Evolutionary conservation across 2,888 invertebrate genomes (phyloP), one percentile per base, ranked within the genome.

Genomic region (Capitulum mitella): DNA sequence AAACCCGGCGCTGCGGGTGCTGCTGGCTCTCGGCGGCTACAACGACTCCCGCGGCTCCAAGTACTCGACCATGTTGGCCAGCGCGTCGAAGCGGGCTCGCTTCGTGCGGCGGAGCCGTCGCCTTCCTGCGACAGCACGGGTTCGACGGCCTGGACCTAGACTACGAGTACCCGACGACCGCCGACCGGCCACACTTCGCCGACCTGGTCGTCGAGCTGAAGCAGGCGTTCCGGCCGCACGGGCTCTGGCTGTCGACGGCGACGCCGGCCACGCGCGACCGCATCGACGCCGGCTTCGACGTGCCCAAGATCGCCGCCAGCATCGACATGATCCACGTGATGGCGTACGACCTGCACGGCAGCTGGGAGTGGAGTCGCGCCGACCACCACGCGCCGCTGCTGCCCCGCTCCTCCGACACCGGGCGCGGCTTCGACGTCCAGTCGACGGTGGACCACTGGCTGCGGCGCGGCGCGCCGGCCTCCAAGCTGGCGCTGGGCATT

Each of bases 111-210:
- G 32, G n/a, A 6, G 70, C 74, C 14, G 32, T 70, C 22, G 46
- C 3, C 22, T 75, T 78, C 19, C 74, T 78, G n/a, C 51, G 37
- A 6, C 32, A 78, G 32, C 70, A 78, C 58, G 78, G 78, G 19
- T 79, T 79, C 46, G 79, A 79, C 70, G 79, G 79, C n/a, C 64
- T 79, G 26, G 79, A 79, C 51, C 78, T 79, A 1, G 78, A 78
- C 61, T 79, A 79, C 70, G 78, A 79, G 48, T 79, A 58, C 51
- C 79, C 79, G 14, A n/a, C 43, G 19, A 32, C 70, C 6, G 32
- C 43, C 37, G 79, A 79, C 46, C 58, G 26, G 74, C 29, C 46
- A 12, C n/a, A 64, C 34, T 79, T 79, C 51, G 79, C 78, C 34
- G 16, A 16, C 3, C 61, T 64, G 46, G 77, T 43, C 29, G 26